These are phyloP conservation scores for Mnemiopsis leidyi DNA, from an alignment of 37 sponge, comb jelly and placozoan genomes.

Conservation along the genomic window DNA sequence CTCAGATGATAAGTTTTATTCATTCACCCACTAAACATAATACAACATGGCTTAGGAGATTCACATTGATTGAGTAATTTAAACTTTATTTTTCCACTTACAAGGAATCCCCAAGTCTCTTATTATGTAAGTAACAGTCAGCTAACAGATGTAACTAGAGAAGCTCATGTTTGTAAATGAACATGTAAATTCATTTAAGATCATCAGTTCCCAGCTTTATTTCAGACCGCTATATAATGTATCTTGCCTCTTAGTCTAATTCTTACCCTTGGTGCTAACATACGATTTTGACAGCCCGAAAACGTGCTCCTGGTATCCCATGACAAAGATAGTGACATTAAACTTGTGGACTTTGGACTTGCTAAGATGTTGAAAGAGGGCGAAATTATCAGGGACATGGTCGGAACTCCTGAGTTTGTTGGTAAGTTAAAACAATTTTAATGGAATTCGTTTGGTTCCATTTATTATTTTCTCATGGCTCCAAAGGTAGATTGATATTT, in stretches of 20 bases:
- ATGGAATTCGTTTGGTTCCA: too few relatives aligned
- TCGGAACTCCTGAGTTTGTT: constrained; percentile 95
- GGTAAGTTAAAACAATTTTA: too few relatives aligned
- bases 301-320: constrained; percentile 80
- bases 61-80: too few relatives aligned
- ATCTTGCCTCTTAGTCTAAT: neutral
- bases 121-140: too few relatives aligned
- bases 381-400: constrained; percentile 76
- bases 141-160: neutral
- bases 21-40: too few relatives aligned
- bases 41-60: too few relatives aligned
- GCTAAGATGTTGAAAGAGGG: constrained; percentile 78
- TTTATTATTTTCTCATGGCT: too few relatives aligned
- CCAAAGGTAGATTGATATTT: too few relatives aligned
- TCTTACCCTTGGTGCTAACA: neutral
- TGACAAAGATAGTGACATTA: constrained; percentile 75
- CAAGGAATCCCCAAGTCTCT: too few relatives aligned
- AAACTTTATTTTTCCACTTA: too few relatives aligned
- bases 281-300: constrained; percentile 76
- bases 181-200: neutral
- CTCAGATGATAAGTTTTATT: too few relatives aligned
- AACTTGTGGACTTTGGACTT: constrained; percentile 91
- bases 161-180: neutral
- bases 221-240: neutral
- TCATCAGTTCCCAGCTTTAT: neutral